Base-by-base conservation (phyloP, 2,888 invertebrate species). In the Acleris emargana region DNA sequence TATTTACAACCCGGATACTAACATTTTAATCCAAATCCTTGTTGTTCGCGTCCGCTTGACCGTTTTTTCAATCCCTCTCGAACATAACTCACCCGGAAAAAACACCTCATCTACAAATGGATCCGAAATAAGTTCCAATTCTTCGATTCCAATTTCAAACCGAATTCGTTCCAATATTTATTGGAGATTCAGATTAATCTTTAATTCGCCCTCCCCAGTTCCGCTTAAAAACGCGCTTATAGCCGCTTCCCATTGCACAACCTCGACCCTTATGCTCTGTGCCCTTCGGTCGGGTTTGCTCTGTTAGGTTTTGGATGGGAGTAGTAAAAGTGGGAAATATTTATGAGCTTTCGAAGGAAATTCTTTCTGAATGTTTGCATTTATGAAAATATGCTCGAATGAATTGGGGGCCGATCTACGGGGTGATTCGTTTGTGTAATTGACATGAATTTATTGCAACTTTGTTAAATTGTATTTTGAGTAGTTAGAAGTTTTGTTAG, bases 341-440 rank as follows among this genome's bases (percentile, higher is more conserved):
- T 91, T 91, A 91, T 91, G 91, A 90, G 89, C 89, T 90, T 91
- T 89, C 83, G 86, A 88, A 90, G 88, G 87, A 90, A 91, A 89
- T 90, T 91, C 90, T 91, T 91, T 89, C 80, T 83, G 86, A 91
- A 88, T 91, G 91, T 91, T 91, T 91, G 91, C 91, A 91, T 91
- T 91, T 91, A 91, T 91, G 90, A 91, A 91, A 91, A 91, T 91
- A 91, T 91, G 91, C 90, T 91, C 81, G 81, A 86, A 85, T 87
- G 84, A 85, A 87, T 83, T 83, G 84, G 84, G 86, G 71, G 63
- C 72, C 72, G 72, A 72, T 69, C 62, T 68, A 73, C 71, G 73
- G 74, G 71, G 22, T 69, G 72, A 53, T 67, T 64, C 70, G 69
- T 70, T 70, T 62, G 58, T 68, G 64, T 66, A 66, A 66, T 61